Conservation (phyloP, 1,140 invertebrate species). For the Drosophila kurseongensis region DNA sequence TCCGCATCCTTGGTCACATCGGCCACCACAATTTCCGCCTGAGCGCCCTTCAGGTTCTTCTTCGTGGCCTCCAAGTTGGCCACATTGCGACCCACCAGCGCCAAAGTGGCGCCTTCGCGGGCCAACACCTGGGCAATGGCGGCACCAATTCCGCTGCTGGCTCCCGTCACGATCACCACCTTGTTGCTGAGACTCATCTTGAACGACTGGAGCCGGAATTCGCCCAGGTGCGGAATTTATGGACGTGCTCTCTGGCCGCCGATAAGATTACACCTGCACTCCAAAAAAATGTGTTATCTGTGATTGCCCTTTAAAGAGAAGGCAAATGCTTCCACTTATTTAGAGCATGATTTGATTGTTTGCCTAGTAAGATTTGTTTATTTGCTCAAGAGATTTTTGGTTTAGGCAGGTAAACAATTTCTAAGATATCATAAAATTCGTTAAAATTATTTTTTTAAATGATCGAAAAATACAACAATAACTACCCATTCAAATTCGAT, state of each 20-base stretch:
- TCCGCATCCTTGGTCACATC: constrained; percentile 92
- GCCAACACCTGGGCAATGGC: constrained; percentile 92
- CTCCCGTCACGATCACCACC: constrained; percentile 91
- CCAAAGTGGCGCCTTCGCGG: constrained; percentile 89
- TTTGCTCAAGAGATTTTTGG: neutral
- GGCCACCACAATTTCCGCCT: constrained; percentile 58
- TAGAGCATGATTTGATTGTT: neutral
- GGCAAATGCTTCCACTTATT: neutral
- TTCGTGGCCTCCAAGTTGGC: constrained; percentile 85
- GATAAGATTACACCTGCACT: constrained; percentile 61
- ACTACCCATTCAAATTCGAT: too few relatives aligned
- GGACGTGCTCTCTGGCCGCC: neutral
- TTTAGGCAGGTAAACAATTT: neutral
- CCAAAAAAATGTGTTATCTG: neutral
- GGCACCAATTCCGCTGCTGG: constrained; percentile 94
- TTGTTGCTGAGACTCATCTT: constrained; percentile 85
- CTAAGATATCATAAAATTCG: neutral
- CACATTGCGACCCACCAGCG: constrained; percentile 90
- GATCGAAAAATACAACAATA: neutral
- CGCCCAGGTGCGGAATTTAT: constrained; percentile 40
- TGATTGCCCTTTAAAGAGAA: neutral
- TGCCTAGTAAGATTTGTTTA: neutral
- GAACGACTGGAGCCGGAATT: constrained; percentile 33
- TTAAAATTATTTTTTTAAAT: neutral
- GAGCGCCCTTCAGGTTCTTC: constrained; percentile 30